Conservation (phyloP, 2,797 vertebrate species). For the Taenioides sp. region DNA sequence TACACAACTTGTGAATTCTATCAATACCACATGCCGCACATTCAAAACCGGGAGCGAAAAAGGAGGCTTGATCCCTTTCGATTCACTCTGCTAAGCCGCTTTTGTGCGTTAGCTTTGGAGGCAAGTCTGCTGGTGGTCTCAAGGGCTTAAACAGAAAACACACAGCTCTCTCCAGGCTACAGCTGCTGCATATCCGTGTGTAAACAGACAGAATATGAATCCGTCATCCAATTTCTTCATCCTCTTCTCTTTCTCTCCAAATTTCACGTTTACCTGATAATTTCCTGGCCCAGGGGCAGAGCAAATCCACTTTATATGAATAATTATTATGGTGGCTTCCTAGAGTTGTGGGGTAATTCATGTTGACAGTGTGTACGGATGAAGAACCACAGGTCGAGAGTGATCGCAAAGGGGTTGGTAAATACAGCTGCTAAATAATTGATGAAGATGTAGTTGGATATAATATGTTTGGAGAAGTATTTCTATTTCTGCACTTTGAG, state of each 20-base stretch:
- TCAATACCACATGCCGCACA: constrained; percentile 37
- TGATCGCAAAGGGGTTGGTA: constrained; percentile 27
- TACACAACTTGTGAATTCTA: constrained; percentile 34
- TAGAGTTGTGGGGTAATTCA: constrained; percentile 41
- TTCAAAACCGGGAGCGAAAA: constrained; percentile 38
- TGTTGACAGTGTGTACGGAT: constrained; percentile 52
- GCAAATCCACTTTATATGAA: constrained; percentile 48
- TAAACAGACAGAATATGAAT: constrained; percentile 72
- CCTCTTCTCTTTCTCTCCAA: constrained; percentile 35
- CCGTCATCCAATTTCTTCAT: constrained; percentile 48
- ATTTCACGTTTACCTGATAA: constrained; percentile 50
- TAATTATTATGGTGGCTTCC: constrained; percentile 38
- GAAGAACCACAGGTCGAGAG: constrained; percentile 27
- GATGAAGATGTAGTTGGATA: constrained; percentile 13
- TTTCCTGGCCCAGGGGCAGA: constrained; percentile 32
- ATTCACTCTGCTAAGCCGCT: constrained; percentile 56
- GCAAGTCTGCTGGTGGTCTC: constrained; percentile 57
- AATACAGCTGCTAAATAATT: constrained; percentile 67
- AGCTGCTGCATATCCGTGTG: constrained; percentile 63
- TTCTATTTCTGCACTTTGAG: background rate
- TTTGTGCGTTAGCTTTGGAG: constrained; percentile 57
- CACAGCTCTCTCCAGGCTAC: constrained; percentile 54
- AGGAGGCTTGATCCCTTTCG: constrained; percentile 45
- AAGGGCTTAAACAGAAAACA: constrained; percentile 62
- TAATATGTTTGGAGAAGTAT: too few species aligned